Evolutionary conservation across 2,797 vertebrate species (phyloP).

Genomic region (Rhincodon typus): DNA sequence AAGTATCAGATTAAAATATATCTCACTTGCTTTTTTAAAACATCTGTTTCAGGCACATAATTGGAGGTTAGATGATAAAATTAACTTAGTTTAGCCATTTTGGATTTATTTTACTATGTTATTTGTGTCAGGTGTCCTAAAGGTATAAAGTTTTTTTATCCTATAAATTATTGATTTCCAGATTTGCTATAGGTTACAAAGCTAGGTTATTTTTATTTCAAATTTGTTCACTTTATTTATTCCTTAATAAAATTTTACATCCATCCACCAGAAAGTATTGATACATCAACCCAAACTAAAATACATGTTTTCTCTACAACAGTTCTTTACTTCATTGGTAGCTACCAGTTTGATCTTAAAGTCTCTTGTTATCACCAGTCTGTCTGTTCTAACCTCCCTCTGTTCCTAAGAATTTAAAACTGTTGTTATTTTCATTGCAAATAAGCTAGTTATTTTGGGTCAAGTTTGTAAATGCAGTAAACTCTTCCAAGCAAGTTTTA

Average conservation of each 20-base stretch:
- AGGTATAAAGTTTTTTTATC: neutral
- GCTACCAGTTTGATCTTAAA: neutral
- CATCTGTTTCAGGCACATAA: too few species aligned
- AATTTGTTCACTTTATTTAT: neutral
- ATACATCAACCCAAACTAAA: neutral
- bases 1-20: too few species aligned
- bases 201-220: neutral
- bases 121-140: neutral
- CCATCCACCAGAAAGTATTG: neutral
- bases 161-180: neutral
- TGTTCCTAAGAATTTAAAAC: neutral
- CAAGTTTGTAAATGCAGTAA: neutral
- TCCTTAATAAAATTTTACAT: neutral
- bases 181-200: neutral
- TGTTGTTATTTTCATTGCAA: neutral
- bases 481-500: neutral
- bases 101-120: neutral
- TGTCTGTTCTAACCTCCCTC: neutral
- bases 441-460: neutral
- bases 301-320: neutral
- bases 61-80: too few species aligned
- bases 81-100: too few species aligned
- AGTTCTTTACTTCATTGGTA: neutral
- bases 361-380: neutral
- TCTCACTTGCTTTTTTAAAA: too few species aligned